Evolutionary conservation across 2,797 vertebrate species (phyloP).

Genomic region (Botia kubotai): DNA sequence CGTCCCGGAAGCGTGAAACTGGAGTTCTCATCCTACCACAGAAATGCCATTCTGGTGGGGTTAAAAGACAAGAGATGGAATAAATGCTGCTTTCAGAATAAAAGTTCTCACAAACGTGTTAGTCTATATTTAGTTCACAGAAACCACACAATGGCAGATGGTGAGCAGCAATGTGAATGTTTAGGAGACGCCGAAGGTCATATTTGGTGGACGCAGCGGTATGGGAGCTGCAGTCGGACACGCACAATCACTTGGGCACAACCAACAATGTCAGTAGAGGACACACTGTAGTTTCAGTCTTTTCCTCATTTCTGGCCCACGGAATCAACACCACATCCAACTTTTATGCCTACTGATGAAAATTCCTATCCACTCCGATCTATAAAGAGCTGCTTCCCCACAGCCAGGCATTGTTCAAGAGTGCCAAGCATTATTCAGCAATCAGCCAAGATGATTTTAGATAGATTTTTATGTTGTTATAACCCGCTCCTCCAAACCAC

Average conservation of each 20-base stretch:
- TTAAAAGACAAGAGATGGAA: slow-evolving; percentile 6
- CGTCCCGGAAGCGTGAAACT: slow-evolving; percentile 90
- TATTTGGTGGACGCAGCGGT: slow-evolving; percentile 23
- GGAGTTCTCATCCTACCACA: slow-evolving; percentile 88
- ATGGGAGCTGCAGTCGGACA: slow-evolving; percentile 5
- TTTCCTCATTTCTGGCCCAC: background rate
- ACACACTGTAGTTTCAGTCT: background rate
- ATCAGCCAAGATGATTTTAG: background rate
- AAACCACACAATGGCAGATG: background rate
- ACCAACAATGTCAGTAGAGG: slow-evolving; percentile 33
- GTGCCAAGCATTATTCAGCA: background rate
- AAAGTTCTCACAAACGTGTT: background rate
- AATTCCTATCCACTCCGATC: background rate
- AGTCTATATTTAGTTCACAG: background rate
- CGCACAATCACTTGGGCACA: slow-evolving; percentile 13
- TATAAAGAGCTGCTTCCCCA: background rate
- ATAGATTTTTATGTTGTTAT: too few relatives aligned
- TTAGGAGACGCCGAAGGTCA: slow-evolving; percentile 21
- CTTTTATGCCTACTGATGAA: slow-evolving; percentile 16
- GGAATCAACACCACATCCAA: slow-evolving; percentile 21
- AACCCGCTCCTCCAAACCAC: background rate
- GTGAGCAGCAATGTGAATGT: background rate
- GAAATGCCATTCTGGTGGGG: slow-evolving; percentile 52
- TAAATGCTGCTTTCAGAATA: background rate
- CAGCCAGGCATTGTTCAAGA: slow-evolving; percentile 17